Evolutionary conservation across 2,113 vertebrate species (phyloP).

Genomic region (Pithys albifrons): DNA sequence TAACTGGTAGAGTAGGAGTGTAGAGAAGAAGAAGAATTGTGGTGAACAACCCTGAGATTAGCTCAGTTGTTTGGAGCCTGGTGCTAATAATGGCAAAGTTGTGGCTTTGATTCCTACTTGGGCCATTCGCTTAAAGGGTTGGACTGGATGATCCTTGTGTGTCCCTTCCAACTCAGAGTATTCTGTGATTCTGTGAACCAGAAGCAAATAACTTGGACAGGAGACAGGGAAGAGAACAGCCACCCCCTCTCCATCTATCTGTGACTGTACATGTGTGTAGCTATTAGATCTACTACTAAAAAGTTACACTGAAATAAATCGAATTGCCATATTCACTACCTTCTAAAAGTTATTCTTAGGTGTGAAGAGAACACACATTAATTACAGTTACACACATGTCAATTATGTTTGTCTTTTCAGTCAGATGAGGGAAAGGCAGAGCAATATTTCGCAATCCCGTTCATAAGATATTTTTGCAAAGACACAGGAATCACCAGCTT

Average conservation of each 20-base stretch:
- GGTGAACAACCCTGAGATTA: not conserved
- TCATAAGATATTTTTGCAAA: not conserved
- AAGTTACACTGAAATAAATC: not conserved
- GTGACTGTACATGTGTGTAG: not conserved
- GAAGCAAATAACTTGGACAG: not conserved
- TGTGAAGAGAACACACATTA: not conserved
- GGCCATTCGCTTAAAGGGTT: not conserved
- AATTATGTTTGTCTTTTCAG: not conserved
- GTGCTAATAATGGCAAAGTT: not conserved
- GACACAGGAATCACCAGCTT: not conserved
- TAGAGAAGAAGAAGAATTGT: not conserved
- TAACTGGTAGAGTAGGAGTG: not conserved
- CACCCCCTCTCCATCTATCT: accelerated
- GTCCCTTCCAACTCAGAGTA: not conserved
- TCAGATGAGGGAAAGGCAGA: not conserved
- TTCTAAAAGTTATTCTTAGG: not conserved
- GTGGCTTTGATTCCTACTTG: not conserved
- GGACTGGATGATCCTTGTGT: not conserved
- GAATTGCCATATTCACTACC: not conserved
- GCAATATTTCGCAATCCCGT: not conserved
- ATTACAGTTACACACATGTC: not conserved
- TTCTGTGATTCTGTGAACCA: not conserved
- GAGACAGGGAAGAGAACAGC: not conserved
- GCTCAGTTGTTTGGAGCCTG: not conserved
- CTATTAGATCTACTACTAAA: not conserved